Conservation (phyloP, 2,113 vertebrate species). For the Mesitornis unicolor region DNA sequence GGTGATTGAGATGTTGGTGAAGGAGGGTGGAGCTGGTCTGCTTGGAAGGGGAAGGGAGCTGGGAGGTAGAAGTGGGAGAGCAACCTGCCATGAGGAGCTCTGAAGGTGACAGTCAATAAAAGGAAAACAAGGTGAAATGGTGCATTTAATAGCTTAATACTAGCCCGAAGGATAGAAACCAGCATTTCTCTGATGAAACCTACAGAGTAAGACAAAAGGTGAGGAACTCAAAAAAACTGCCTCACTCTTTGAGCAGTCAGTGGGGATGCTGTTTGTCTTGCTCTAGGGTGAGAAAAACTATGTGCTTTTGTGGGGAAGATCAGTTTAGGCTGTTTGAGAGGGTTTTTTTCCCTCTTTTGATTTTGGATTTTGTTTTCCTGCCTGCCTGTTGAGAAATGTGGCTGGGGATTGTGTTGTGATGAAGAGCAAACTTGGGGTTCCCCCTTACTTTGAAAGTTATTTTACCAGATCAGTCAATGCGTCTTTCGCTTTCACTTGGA, state of each 20-base stretch:
- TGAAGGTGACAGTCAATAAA: slow-evolving; percentile 17
- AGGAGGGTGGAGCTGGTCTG: not conserved
- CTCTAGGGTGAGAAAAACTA: not conserved
- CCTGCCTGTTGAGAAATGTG: not conserved
- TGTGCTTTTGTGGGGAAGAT: not conserved
- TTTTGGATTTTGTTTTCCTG: slow-evolving; percentile 4
- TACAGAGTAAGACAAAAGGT: not conserved
- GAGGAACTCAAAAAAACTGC: not conserved
- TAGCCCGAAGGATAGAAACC: slow-evolving; percentile 3
- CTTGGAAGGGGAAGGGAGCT: not conserved
- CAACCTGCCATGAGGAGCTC: not conserved
- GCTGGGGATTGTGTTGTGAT: not conserved
- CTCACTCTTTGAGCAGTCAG: not conserved
- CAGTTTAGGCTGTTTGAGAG: not conserved
- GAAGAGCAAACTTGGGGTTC: not conserved
- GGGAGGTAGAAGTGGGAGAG: not conserved
- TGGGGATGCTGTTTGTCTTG: not conserved
- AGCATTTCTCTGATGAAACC: not conserved
- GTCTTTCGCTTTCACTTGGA: not conserved
- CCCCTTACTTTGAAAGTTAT: not conserved
- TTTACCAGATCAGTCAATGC: not conserved
- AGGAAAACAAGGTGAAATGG: slow-evolving; percentile 29
- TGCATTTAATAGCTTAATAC: slow-evolving; percentile 6
- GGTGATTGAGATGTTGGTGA: not conserved
- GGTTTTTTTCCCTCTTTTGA: not conserved